Percentiles rank a stretch among this genome's conserved stretches.
phyloP scores from a whole-genome alignment of 2,113 vertebrate species.

The Phylloscopus whistleri region DNA sequence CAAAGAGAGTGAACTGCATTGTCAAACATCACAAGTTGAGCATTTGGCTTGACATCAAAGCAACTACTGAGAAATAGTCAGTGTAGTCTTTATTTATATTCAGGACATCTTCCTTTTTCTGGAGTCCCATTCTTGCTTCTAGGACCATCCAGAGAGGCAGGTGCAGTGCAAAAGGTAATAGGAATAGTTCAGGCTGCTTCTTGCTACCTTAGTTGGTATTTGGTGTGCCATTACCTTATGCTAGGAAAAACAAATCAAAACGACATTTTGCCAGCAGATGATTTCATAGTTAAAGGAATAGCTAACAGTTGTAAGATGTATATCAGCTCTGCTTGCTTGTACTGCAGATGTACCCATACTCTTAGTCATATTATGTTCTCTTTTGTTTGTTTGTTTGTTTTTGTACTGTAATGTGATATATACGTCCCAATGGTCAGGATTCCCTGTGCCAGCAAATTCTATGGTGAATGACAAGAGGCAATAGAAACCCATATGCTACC shows the following conservation, averaged over 20 bases:
- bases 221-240: background rate
- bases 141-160: background rate
- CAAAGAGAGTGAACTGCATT: background rate
- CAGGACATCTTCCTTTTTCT: background rate
- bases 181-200: background rate
- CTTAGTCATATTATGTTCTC: background rate
- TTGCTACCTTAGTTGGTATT: background rate
- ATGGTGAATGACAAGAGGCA: background rate
- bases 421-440: rapidly evolving
- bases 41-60: background rate
- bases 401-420: background rate
- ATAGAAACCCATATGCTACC: background rate
- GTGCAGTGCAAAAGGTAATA: background rate
- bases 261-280: background rate
- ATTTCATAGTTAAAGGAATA: background rate
- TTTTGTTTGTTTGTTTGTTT: background rate
- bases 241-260: background rate
- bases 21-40: background rate
- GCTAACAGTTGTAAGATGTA: background rate
- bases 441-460: background rate
- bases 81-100: background rate
- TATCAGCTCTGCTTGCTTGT: background rate
- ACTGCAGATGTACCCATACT: background rate
- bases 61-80: background rate
- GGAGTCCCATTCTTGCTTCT: background rate